Evolutionary conservation across 2,797 vertebrate species (phyloP), one percentile per base, ranked within the genome.

Genomic region (Chanos chanos): DNA sequence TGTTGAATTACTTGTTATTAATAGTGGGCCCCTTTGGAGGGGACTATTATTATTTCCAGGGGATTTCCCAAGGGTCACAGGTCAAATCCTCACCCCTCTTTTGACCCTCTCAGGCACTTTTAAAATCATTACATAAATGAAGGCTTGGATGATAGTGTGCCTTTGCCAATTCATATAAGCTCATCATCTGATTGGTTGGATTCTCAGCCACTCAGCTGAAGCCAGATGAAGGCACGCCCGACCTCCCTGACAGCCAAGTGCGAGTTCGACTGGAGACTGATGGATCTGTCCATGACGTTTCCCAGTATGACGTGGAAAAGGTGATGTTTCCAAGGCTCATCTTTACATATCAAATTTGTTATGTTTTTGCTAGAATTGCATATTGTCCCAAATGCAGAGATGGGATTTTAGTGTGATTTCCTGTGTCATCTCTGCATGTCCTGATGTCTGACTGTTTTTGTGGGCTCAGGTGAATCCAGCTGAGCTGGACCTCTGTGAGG

Each of bases 221-320:
- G 68, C 96, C 96, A 0, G 95, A 99, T 0, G 93, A 94, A 66
- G 94, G 95, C 0, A 96, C 96, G 0, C 92, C 92, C 0, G 95
- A 97, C 13, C 90, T 93, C 59, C 86, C 92, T 0, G 77, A 76
- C 0, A 94, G 94, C 16, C 82, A 73, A 65, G 90, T 92, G 51
- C 84, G 94, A 57, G 86, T 97, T 56, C 89, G 90, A 0, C 75
- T 93, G 5, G 87, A 94, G 0, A 74, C 47, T 0, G 92, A 95
- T 0, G 78, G 85, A 10, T 81, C 83, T 0, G 0, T 93, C 66
- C 83, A 81, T 0, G 93, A 96, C 7, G 92, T 92, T 47, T 85
- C 90, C 0, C 86, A 94, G 75, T 87, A 87, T 2, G 83, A 83
- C 0, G 80, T 95, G 0, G 92, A 99, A 52, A 83, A 88, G 87